Conservation (phyloP, 2,797 vertebrate genomes). For the Falco peregrinus region DNA sequence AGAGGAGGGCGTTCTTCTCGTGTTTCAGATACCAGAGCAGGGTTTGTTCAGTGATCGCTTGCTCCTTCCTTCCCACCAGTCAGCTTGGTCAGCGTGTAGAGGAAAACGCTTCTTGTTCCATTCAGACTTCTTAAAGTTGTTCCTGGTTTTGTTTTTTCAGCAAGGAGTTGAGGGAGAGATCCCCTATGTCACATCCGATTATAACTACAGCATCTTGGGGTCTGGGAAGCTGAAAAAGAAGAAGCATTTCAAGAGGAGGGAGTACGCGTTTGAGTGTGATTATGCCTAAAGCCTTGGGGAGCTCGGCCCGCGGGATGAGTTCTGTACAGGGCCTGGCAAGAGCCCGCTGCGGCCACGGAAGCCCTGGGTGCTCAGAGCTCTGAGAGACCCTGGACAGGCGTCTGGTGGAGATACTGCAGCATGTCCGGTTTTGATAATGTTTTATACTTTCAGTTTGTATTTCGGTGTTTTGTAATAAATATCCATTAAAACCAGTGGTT, state of each 20-base stretch:
- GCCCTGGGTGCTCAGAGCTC: not conserved
- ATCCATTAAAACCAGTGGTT: not conserved
- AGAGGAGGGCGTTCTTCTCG: not conserved
- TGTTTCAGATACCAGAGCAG: not conserved
- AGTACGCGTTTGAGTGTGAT: not conserved
- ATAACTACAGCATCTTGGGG: slow-evolving; percentile 87
- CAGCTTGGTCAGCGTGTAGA: too few relatives aligned
- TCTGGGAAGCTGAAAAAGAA: slow-evolving; percentile 86
- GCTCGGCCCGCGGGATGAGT: accelerated
- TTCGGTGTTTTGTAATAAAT: slow-evolving; percentile 20
- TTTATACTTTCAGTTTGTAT: slow-evolving; percentile 8
- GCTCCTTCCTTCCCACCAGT: not conserved
- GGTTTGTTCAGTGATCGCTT: not conserved
- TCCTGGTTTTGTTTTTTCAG: slow-evolving; percentile 74
- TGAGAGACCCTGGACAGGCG: accelerated
- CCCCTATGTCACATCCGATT: slow-evolving; percentile 90
- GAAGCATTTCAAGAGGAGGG: slow-evolving; percentile 72
- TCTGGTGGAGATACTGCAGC: accelerated
- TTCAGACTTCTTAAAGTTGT: accelerated
- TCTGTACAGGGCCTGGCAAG: not conserved
- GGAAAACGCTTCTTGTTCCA: accelerated
- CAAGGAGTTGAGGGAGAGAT: slow-evolving; percentile 80
- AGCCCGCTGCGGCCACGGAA: not conserved
- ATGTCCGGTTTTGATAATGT: not conserved
- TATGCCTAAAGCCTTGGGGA: not conserved